Evolutionary conservation across 2,113 vertebrate species (phyloP).

Genomic region (Paralichthys olivaceus): DNA sequence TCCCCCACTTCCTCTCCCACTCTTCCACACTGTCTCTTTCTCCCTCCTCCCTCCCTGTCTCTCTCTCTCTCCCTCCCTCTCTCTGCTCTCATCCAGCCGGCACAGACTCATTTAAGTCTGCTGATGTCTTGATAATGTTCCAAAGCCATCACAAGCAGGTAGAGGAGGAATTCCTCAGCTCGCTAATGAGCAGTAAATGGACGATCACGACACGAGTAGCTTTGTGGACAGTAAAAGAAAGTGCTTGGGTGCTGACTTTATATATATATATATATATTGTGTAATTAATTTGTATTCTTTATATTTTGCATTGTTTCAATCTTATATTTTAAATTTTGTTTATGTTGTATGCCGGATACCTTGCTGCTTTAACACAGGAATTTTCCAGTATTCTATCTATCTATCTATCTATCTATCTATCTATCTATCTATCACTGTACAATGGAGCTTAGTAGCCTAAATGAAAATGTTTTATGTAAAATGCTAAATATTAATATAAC

Average conservation of each 20-base stretch:
- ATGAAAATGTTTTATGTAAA: no score
- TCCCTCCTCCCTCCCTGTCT: neutral
- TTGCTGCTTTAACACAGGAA: no score
- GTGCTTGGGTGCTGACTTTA: neutral
- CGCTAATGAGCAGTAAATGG: constrained; percentile 50
- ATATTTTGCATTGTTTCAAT: no score
- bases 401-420: no score
- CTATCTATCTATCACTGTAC: no score
- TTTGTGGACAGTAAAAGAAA: constrained; percentile 34
- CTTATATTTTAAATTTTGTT: no score
- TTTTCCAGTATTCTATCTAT: no score
- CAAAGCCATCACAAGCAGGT: constrained; percentile 64
- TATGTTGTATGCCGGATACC: no score
- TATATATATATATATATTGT: no score
- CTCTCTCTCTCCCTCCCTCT: neutral
- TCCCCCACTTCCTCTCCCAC: constrained; percentile 19
- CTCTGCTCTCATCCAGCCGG: constrained; percentile 47
- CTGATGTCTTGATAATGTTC: constrained; percentile 74
- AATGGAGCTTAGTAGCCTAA: no score
- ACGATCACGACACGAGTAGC: constrained; percentile 25
- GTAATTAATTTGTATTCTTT: no score
- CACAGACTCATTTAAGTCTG: constrained; percentile 69
- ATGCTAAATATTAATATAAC: neutral
- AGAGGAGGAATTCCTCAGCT: constrained; percentile 63
- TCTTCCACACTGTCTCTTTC: constrained; percentile 14